Base-by-base conservation (phyloP, 2,888 invertebrate genomes). In the Troilus luridus region DNA sequence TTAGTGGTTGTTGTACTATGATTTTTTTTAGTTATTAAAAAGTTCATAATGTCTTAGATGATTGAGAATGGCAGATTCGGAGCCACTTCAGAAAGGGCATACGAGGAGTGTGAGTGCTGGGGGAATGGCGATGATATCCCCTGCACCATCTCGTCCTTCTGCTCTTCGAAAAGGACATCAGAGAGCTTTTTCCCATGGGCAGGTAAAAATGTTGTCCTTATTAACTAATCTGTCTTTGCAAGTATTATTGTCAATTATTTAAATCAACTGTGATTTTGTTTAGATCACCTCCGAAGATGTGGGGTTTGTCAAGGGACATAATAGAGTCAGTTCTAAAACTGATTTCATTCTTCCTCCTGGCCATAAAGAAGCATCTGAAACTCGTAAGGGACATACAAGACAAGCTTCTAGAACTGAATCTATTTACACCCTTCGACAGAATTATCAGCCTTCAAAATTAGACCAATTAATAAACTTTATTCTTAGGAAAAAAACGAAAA, bases 341-440 rank as follows among this genome's bases (percentile, higher is more conserved):
- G 98, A 98, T 94, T 98, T 98, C 93, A 98, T 98, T 93, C 95
- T 98, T 92, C 98, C 98, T 0, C 97, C 97, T 0, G 97, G 97
- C 0, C 97, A 98, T 94, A 96, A 97, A 93, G 97, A 98, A 92
- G 94, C 95, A 62, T 94, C 94, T 93, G 91, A 92, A 94, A 94
- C 88, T 95, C 94, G 92, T 95, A 95, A 95, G 91, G 96, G 97
- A 6, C 97, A 98, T 94, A 97, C 97, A 10, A 96, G 98, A n/a
- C 98, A 97, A 94, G 97, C 98, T 1, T 98, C 98, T 21, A 96
- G 98, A 93, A 97, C 98, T 14, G 98, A 98, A 94, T 98, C 98
- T 91, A 97, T 98, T 92, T 98, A 98, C 94, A 98, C 98, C 6
- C 95, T 98, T 93, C 95, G 98, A 92, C 96, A 97, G 81, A 95